Base-by-base conservation (phyloP, 2,113 vertebrate species). In the Prinia subflava region DNA sequence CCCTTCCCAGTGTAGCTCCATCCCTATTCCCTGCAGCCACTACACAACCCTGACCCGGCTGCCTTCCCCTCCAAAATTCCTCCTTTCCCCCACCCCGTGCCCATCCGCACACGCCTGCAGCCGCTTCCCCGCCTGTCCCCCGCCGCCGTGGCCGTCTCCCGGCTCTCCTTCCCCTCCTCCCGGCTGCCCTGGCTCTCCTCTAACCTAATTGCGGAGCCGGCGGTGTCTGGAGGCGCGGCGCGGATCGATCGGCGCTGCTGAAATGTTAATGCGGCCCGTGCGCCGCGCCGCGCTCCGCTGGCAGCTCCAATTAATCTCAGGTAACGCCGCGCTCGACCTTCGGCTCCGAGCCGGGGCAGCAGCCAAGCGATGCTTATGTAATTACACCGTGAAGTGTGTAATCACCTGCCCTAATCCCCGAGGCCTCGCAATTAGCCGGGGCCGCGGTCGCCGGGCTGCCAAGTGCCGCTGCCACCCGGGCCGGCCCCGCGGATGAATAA, bases 281-380 rank as follows among this genome's bases (percentile, higher is more conserved):
- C 99, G 98, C 95, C 97, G 95, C 98, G 98, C 98, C 97, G 98
- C 98, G 98, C 97, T 98, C 96, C 98, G 95, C 97, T 98, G 98
- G 98, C 99, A 99, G 99, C 98, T 98, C 99, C 99, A 99, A 99
- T 99, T 99, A 99, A 99, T 99, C 99, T 99, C 98, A 98, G 98
- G 98, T 98, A 98, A 97, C 98, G 98, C 97, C 97, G 99, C 98
- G 96, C 98, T 92, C 99, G 99, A 99, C 99, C 99, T 98, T 98
- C 95, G 98, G 94, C 98, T 98, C 91, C 62, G 97, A 97, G 98
- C 98, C 97, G 97, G 98, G 98, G 98, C 98, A 97, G 98, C 98
- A 97, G 98, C 98, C 98, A 98, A 98, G 98, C 98, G 98, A 98
- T 98, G 98, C 99, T 99, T 98, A 99, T 98, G 99, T 99, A 99